Conservation (phyloP, 2,797 vertebrate genomes). For the Rousettus madagascariensis region DNA sequence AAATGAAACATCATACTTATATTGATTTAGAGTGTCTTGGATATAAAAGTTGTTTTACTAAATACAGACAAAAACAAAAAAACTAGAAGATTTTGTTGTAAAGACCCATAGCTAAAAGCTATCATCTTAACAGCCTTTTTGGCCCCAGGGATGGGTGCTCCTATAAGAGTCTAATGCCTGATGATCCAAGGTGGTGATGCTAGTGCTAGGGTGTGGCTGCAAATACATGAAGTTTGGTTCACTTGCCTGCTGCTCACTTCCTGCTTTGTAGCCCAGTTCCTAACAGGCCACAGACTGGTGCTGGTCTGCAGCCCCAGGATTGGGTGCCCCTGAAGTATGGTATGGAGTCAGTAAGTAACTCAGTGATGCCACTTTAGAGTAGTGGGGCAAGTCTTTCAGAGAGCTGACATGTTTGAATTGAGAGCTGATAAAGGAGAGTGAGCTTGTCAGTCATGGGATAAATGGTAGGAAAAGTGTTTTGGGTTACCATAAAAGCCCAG, state of each 20-base stretch:
- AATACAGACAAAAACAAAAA: not conserved
- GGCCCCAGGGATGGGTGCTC: too few relatives aligned
- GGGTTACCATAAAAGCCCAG: not conserved
- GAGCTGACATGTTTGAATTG: constrained; percentile 8
- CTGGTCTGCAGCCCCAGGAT: too few relatives aligned
- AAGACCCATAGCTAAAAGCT: constrained; percentile 9
- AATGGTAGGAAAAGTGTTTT: not conserved
- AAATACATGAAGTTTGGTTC: too few relatives aligned
- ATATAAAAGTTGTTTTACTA: constrained; percentile 25
- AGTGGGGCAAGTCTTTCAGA: not conserved
- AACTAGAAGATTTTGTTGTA: not conserved
- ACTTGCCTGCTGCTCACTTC: too few relatives aligned
- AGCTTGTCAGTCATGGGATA: not conserved
- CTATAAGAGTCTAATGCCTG: too few relatives aligned
- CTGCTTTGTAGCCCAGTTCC: too few relatives aligned
- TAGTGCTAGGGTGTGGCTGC: too few relatives aligned
- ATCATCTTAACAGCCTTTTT: not conserved
- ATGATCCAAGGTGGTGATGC: too few relatives aligned
- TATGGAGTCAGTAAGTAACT: not conserved
- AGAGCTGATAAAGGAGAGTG: not conserved
- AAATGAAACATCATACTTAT: not conserved
- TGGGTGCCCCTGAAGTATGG: too few relatives aligned
- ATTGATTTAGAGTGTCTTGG: not conserved
- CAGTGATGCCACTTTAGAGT: not conserved
- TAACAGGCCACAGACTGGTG: too few relatives aligned